Base-by-base conservation (phyloP, 2,888 invertebrate species). In the Crocallis elinguaria region DNA sequence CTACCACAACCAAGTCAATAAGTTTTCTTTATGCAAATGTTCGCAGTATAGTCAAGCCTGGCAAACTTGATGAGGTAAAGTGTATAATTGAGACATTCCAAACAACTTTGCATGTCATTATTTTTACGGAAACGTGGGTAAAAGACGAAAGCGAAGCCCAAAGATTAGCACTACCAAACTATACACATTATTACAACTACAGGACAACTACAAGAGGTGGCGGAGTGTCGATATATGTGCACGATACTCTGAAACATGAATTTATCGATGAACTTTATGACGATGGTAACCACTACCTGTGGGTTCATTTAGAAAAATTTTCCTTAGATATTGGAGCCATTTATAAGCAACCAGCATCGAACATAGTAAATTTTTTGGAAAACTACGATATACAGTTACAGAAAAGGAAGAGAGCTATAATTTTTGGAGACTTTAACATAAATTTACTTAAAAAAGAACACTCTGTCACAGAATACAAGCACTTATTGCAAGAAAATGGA, bases 51-150 rank as follows among this genome's bases (percentile, higher is more conserved):
- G 27, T 49, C 1, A 46, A 35, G 17, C 35, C 49, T 9, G 57
- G 57, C 0, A 60, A 51, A 41, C 27, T 60, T 1, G 57, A 57
- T 23, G 60, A 60, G 9, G 8, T 60, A 23, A 38, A 41, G 27
- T 60, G 57, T 12, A 35, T 49, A 27, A 16, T 57, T 4, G 14
- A 49, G 9, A 1, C 49, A 7, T 13, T 57, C 13, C 9, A 8
- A 2, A 37, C 1, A 0, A 36, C 9, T 2, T 3, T 45, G 8
- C 45, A 45, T 19, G 17, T 39, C 9, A 48, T 54, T 3, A 11
- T 49, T 3, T 9, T 49, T 8, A 35, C 49, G 5, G 54, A 54
- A 23, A 54, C 54, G 0, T 54, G 54, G 54, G 44, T 54, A 8
- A 44, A 38, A 27, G 19, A 23, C 4, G 29, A 49, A 1, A 5